Base-by-base conservation (phyloP, 2,888 invertebrate species). In the Allophyes oxyacanthae region DNA sequence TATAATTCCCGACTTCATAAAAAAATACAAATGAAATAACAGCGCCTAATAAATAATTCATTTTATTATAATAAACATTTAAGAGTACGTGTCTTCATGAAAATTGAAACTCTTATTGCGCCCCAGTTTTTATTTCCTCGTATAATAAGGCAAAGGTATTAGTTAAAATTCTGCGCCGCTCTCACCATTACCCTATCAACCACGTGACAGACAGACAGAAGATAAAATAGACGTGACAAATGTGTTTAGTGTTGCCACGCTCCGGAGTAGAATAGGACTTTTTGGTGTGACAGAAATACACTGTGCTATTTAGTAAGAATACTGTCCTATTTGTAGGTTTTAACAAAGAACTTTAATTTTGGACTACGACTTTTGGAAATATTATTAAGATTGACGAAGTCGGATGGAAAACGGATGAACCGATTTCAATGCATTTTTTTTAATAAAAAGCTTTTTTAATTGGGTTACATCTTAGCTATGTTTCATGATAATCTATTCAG, bases 221-320 rank as follows among this genome's bases (percentile, higher is more conserved):
- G 89, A 90, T 90, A 88, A 86, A 76, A 61, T 71, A 69, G 75
- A 86, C 89, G 88, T 91, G 91, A 90, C 87, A 82, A 87, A 89
- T 87, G 82, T 85, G 57, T 59, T 71, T 72, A 71, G 75, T 72
- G 71, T 75, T 73, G 70, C 79, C 73, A 78, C 45, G 49, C 48
- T 73, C 54, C 40, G 2, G 26, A 37, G 20, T 32, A 25, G 57
- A 57, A 20, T 9, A 2, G 37, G 34, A 37, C 20, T 43, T 42
- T 20, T 42, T 41, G 13, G 32, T 9, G 20, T 13, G 11, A 32
- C 32, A 10, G 0, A 32, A 40, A 25, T 20, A 6, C 10, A 8
- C 6, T 4, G 28, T 32, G 25, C 28, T 8, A 3, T 20, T 20
- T n/a, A n/a, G n/a, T n/a, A n/a, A n/a, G n/a, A n/a, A n/a, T n/a